Percentiles rank a stretch among this genome's conserved stretches.
phyloP scores from a whole-genome alignment of 2,888 invertebrate species.

The Sipha maydis region DNA sequence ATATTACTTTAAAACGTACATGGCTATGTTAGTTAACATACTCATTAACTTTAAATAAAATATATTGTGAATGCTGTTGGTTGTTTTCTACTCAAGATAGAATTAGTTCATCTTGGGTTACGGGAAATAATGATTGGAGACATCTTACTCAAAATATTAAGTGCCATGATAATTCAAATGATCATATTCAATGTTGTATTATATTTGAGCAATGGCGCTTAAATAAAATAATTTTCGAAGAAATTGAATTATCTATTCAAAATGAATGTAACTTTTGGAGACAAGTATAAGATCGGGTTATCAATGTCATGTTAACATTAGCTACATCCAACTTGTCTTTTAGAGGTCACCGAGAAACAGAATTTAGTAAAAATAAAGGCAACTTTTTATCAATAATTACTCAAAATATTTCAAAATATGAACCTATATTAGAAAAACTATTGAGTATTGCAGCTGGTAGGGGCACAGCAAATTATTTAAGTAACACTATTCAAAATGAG shows the following conservation, averaged over 20 bases:
- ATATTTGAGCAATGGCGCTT: no score
- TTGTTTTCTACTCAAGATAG: no score
- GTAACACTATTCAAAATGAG: slow-evolving; percentile 11
- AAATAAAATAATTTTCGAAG: slow-evolving; percentile 35
- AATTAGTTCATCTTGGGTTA: slow-evolving; percentile 63
- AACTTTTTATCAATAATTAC: no score
- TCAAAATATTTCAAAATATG: slow-evolving; percentile 24
- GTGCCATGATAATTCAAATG: slow-evolving; percentile 59
- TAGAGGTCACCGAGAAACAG: neutral
- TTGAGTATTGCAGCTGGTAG: slow-evolving; percentile 11
- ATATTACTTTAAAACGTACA: no score
- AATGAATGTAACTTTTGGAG: slow-evolving; percentile 30
- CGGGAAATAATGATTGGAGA: slow-evolving; percentile 62
- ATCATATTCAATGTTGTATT: no score
- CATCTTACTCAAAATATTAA: slow-evolving; percentile 63
- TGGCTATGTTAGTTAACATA: no score
- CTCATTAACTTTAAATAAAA: slow-evolving; percentile 42
- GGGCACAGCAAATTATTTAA: no score
- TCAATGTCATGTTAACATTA: neutral
- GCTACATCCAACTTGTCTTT: neutral
- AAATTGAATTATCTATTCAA: no score
- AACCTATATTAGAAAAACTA: slow-evolving; percentile 24
- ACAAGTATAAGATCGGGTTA: slow-evolving; percentile 62
- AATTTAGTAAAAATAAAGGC: neutral
- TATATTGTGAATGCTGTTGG: no score